Evolutionary conservation across 2,888 invertebrate genomes (phyloP).

Genomic region (Volucella inanis): DNA sequence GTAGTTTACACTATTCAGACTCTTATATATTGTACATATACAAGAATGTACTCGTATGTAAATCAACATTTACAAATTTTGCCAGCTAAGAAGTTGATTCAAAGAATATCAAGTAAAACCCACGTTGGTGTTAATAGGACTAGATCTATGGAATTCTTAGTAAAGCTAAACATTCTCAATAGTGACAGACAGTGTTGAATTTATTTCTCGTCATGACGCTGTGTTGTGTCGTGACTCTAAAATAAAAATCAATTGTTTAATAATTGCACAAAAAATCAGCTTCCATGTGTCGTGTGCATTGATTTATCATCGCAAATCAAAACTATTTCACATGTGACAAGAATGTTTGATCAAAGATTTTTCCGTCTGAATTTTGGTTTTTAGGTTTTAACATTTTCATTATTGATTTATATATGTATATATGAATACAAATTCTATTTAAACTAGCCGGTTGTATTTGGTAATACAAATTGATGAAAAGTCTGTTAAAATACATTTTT

Average conservation of each 20-base stretch:
- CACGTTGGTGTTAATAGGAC: conserved; percentile 30
- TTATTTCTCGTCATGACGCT: conserved; percentile 23
- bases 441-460: too few species aligned
- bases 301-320: conserved; percentile 44
- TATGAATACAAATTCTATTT: too few species aligned
- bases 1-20: too few species aligned
- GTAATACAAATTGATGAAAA: too few species aligned
- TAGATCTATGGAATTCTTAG: conserved; percentile 7
- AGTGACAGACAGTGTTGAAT: conserved; percentile 21
- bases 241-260: conserved; percentile 40
- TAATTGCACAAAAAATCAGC: conserved; percentile 48
- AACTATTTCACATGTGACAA: conserved; percentile 53
- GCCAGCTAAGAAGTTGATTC: not conserved
- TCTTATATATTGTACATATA: too few species aligned
- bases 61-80: too few species aligned
- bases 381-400: too few species aligned
- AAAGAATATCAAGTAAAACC: conserved; percentile 28
- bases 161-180: not conserved
- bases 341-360: conserved; percentile 23
- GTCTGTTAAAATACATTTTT: too few species aligned
- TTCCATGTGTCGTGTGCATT: conserved; percentile 34
- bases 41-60: too few species aligned
- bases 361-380: not conserved
- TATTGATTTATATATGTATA: too few species aligned
- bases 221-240: conserved; percentile 39